Conservation (phyloP, 2,888 invertebrate species). For the Acrocyrtus sp. region DNA sequence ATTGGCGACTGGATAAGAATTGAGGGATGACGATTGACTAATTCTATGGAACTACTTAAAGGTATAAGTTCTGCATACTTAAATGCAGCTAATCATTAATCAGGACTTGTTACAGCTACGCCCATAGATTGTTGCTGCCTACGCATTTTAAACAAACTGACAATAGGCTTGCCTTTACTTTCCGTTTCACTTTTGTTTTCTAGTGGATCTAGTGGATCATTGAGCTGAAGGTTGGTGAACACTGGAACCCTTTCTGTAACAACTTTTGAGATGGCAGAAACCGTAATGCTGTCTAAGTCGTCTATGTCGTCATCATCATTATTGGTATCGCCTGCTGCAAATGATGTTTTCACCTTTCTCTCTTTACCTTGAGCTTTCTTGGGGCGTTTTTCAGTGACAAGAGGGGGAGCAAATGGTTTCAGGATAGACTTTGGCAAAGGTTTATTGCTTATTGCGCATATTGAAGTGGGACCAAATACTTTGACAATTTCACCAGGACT, state of each 20-base stretch:
- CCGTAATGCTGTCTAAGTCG: not conserved
- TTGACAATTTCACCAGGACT: slow-evolving; percentile 54
- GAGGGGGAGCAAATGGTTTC: slow-evolving; percentile 37
- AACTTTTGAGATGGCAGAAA: slow-evolving; percentile 23
- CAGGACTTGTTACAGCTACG: slow-evolving; percentile 17
- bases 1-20: too few species aligned
- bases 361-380: slow-evolving; percentile 29
- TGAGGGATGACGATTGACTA: too few species aligned
- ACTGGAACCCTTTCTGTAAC: slow-evolving; percentile 43
- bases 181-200: not conserved
- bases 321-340: slow-evolving; percentile 12
- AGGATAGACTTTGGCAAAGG: slow-evolving; percentile 45
- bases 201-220: slow-evolving; percentile 3
- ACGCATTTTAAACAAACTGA: slow-evolving; percentile 44
- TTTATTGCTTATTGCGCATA: slow-evolving; percentile 46
- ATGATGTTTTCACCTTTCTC: slow-evolving; percentile 9
- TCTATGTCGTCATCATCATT: slow-evolving; percentile 14
- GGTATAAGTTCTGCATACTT: too few species aligned
- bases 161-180: slow-evolving; percentile 24
- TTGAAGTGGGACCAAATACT: slow-evolving; percentile 50
- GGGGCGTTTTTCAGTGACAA: slow-evolving; percentile 18
- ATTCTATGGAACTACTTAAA: too few species aligned
- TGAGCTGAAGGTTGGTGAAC: slow-evolving; percentile 25
- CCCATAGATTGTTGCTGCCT: slow-evolving; percentile 13
- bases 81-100: too few species aligned